Conservation (phyloP, 2,888 invertebrate genomes). For the Cryptocheilus praepositus region DNA sequence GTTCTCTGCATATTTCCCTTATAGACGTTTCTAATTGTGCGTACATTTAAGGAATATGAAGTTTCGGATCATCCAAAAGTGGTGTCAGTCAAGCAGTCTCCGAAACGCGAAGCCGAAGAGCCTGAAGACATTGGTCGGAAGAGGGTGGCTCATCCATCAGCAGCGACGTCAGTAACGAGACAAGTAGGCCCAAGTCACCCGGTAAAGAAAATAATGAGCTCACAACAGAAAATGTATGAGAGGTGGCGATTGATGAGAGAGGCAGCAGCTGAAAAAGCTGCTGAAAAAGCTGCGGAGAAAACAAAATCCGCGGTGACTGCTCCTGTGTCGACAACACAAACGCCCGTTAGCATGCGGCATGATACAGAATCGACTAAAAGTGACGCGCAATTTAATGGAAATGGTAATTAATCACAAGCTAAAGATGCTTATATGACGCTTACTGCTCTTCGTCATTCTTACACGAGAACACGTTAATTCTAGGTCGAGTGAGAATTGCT, state of each 20-base stretch:
- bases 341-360: neutral
- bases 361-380: slow-evolving; percentile 20
- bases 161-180: slow-evolving; percentile 55
- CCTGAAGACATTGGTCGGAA: slow-evolving; percentile 77
- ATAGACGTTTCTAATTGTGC: neutral
- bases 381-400: slow-evolving; percentile 64
- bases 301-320: neutral
- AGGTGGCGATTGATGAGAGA: slow-evolving; percentile 69
- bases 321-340: neutral
- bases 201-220: slow-evolving; percentile 57
- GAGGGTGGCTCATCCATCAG: slow-evolving; percentile 82
- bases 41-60: slow-evolving; percentile 67
- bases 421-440: neutral
- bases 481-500: slow-evolving; percentile 80
- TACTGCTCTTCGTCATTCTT: neutral
- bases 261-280: slow-evolving; percentile 60
- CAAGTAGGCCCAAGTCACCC: slow-evolving; percentile 59
- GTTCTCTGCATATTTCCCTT: slow-evolving; percentile 7
- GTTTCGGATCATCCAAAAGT: slow-evolving; percentile 65
- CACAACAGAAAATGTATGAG: slow-evolving; percentile 70
- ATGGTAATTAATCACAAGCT: slow-evolving; percentile 49
- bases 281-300: slow-evolving; percentile 34
- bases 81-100: slow-evolving; percentile 47
- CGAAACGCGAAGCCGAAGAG: slow-evolving; percentile 58
- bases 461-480: slow-evolving; percentile 14